Base-by-base conservation (phyloP, 2,888 invertebrate genomes). In the Stegana nigrithorax region DNA sequence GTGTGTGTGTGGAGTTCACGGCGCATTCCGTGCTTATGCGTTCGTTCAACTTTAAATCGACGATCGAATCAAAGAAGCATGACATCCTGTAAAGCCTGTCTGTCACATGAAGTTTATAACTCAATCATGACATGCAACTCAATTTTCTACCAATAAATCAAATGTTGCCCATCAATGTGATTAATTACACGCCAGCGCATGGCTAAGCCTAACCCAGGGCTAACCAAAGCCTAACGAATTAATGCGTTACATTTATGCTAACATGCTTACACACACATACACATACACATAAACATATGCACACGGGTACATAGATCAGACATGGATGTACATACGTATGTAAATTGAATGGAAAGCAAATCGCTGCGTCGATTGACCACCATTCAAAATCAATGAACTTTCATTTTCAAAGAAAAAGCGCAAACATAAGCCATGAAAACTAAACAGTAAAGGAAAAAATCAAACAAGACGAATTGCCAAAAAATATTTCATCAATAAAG, bases 81-180 rank as follows among this genome's bases (percentile, higher is more conserved):
- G n/a, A n/a, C n/a, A n/a, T n/a, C n/a, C n/a, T n/a, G n/a, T n/a
- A n/a, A n/a, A n/a, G n/a, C n/a, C n/a, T n/a, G n/a, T n/a, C n/a
- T n/a, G n/a, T n/a, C n/a, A 47, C 44, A 39, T 14, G 50, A 51
- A 47, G 53, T 26, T 27, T 51, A 12, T 7, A 63, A 64, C 60
- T 63, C 60, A 64, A 63, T 44, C 19, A 57, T 57, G 66, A 59
- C 64, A 27, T 19, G 26, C 47, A 36, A 32, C 57, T 60, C 50
- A 58, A 29, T n/a, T 74, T 75, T 62, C 36, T n/a, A 66, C 67
- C 67, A 67, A 75, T 75, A 68, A 75, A 75, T 75, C 75, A 75
- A 14, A 60, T 32, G 50, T 27, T 45, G 26, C 68, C 61, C 65
- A 59, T 64, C 61, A 59, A 64, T 61, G 42, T 76, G 75, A 75